Evolutionary conservation across 1,140 invertebrate genomes (phyloP).

Genomic region (Lysiphlebus fabarum): DNA sequence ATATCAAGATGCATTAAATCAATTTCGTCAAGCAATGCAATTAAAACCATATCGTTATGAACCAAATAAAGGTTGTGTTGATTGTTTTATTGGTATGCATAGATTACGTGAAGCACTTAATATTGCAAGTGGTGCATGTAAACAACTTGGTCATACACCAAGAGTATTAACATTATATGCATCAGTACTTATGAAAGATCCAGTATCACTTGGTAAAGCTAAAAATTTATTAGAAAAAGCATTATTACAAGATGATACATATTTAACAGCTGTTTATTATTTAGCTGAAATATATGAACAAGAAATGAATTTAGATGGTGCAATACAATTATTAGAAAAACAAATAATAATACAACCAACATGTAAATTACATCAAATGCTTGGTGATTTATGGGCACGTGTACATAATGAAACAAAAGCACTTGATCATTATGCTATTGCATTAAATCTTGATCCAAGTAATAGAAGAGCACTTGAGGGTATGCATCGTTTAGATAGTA

Average conservation of each 20-base stretch:
- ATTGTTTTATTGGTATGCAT: constrained; percentile 67
- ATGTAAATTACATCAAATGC: constrained; percentile 66
- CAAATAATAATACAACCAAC: constrained; percentile 63
- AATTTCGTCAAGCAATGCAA: constrained; percentile 72
- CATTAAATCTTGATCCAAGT: constrained; percentile 67
- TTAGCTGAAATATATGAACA: constrained; percentile 64
- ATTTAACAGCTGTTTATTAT: constrained; percentile 67
- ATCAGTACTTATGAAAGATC: constrained; percentile 68
- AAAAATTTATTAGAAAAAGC: constrained; percentile 70
- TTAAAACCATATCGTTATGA: constrained; percentile 60
- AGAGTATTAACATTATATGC: constrained; percentile 70
- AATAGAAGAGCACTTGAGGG: constrained; percentile 69
- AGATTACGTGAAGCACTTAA: constrained; percentile 67
- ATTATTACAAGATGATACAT: constrained; percentile 62
- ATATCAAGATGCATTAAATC: constrained; percentile 65
- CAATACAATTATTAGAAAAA: constrained; percentile 60
- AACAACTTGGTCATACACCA: constrained; percentile 67
- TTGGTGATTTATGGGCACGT: constrained; percentile 63
- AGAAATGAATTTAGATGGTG: constrained; percentile 61
- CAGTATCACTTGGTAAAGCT: constrained; percentile 61
- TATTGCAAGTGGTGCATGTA: constrained; percentile 67
- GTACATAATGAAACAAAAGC: constrained; percentile 67
- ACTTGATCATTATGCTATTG: constrained; percentile 68
- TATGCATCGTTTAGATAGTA: constrained; percentile 65
- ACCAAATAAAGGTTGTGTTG: constrained; percentile 69